phyloP scores from a whole-genome alignment of 1,140 invertebrate species.

The Neodiprion fabricii region DNA sequence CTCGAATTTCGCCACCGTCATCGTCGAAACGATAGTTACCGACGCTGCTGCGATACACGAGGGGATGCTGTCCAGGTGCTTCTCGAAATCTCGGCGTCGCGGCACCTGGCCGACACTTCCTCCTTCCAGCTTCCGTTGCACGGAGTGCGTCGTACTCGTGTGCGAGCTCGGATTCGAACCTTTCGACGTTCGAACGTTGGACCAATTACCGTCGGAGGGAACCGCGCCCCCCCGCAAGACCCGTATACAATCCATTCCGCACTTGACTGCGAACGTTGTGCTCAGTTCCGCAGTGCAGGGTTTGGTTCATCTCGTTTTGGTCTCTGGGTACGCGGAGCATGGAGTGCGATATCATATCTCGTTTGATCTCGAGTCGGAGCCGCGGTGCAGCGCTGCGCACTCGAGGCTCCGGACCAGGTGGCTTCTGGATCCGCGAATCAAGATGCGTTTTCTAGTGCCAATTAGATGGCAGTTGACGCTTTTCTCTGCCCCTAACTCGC shows the following conservation, averaged over 20 bases:
- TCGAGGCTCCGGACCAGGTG: conserved; percentile 26
- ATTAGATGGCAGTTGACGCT: conserved; percentile 51
- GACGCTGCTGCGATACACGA: too few relatives aligned
- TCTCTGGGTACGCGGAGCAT: too few relatives aligned
- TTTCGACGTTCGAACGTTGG: not conserved
- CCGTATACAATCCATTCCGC: not conserved
- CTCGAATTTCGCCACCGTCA: too few relatives aligned
- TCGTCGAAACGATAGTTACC: too few relatives aligned
- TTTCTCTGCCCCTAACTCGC: conserved; percentile 29
- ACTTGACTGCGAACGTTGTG: not conserved
- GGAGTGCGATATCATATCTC: not conserved
- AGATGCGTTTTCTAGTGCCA: conserved; percentile 39
- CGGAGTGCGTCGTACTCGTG: not conserved
- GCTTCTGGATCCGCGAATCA: conserved; percentile 24
- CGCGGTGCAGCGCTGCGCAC: too few relatives aligned
- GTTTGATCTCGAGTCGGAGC: not conserved
- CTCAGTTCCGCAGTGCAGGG: not conserved
- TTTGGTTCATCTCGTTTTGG: not conserved
- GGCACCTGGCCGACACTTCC: too few relatives aligned
- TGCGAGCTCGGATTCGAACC: not conserved
- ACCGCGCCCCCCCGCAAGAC: not conserved
- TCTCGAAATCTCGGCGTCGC: too few relatives aligned
- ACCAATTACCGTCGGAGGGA: not conserved
- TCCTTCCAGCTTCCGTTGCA: not conserved
- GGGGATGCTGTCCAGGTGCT: too few relatives aligned